Percentiles rank a stretch among this genome's conserved stretches.
These are phyloP conservation scores for Platycnemis pennipes DNA, from an alignment of 2,888 invertebrate species.

Conservation along the genomic window DNA sequence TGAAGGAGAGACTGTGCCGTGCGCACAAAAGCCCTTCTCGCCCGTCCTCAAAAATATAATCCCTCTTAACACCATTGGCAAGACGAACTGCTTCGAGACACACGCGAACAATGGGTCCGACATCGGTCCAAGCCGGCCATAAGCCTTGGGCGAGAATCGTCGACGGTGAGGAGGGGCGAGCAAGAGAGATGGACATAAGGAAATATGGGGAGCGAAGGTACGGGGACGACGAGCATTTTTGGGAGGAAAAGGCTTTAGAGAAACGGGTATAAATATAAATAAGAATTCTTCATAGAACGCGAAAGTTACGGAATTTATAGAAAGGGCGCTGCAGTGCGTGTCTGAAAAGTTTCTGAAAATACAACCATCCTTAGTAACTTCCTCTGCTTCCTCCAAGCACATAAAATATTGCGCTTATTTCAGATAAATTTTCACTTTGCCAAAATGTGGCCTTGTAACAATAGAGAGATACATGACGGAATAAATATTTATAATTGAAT, in stretches of 20 bases:
- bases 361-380: too few species aligned
- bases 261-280: neutral
- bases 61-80: neutral
- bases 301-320: neutral
- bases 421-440: too few species aligned
- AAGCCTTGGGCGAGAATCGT: neutral
- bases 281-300: neutral
- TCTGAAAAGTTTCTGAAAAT: neutral
- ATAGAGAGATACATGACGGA: too few species aligned
- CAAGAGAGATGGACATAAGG: neutral
- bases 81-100: slow-evolving; percentile 52
- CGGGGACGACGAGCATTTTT: neutral
- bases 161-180: neutral
- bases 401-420: too few species aligned
- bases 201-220: neutral
- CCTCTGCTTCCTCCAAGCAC: too few species aligned
- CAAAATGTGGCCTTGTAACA: too few species aligned
- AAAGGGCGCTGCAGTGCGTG: neutral
- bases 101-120: neutral
- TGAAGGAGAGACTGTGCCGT: neutral
- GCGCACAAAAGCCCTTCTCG: neutral
- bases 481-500: too few species aligned
- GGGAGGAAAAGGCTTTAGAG: neutral
- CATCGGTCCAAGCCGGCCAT: slow-evolving; percentile 12
- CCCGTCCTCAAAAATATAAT: neutral